phyloP scores from a whole-genome alignment of 2,113 vertebrate genomes.

The Daboia siamensis region DNA sequence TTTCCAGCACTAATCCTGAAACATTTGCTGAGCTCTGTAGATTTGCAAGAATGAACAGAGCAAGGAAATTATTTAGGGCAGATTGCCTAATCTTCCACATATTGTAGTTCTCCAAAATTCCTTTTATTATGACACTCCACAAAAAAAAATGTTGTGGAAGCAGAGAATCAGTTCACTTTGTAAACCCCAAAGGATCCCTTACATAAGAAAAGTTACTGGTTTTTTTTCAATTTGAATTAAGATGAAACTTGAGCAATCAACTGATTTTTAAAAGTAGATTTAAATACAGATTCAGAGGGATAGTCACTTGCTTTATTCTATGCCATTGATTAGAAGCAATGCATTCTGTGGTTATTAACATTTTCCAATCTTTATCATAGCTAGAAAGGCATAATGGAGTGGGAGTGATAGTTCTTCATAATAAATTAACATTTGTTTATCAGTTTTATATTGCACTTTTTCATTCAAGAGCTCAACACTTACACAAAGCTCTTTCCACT shows the following conservation, averaged over 20 bases:
- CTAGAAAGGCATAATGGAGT: not conserved
- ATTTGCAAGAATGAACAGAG: not conserved
- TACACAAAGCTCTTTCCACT: not conserved
- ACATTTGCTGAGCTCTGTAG: not conserved
- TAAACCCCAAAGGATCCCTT: not conserved
- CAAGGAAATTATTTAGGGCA: not conserved
- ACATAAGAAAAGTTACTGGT: not conserved
- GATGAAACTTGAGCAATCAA: not conserved
- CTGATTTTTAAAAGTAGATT: not conserved
- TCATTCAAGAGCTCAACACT: not conserved
- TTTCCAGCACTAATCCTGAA: not conserved
- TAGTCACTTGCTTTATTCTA: not conserved
- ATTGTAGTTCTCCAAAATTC: not conserved
- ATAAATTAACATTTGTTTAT: not conserved
- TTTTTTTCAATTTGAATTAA: not conserved
- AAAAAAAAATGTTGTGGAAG: not conserved
- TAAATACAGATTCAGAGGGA: not conserved
- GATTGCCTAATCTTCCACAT: not conserved
- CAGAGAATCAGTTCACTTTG: not conserved
- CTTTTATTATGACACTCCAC: accelerated
- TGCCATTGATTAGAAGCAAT: not conserved
- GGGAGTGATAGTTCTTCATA: not conserved
- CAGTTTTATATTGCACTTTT: not conserved
- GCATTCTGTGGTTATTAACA: not conserved
- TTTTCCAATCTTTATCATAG: not conserved